Evolutionary conservation across 1,140 invertebrate species (phyloP).

Genomic region (Eumaeus atala): DNA sequence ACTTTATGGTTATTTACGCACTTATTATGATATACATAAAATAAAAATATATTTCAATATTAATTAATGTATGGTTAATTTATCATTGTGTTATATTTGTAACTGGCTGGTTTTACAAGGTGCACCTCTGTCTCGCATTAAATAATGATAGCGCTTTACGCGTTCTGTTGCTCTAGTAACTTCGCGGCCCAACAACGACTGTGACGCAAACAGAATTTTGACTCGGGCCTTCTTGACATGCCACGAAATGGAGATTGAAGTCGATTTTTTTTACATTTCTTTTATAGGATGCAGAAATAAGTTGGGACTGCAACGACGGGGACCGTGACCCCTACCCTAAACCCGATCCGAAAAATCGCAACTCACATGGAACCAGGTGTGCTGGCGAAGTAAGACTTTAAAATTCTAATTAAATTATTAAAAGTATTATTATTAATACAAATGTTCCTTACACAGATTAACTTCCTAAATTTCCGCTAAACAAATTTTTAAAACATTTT

Average conservation of each 20-base stretch:
- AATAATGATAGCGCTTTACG: neutral
- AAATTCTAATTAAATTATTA: neutral
- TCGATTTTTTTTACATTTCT: slow-evolving; percentile 10
- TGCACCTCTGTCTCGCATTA: no score
- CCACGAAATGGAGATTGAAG: neutral
- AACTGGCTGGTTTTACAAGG: no score
- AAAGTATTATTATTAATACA: no score
- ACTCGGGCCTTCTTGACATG: no score
- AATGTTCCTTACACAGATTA: no score
- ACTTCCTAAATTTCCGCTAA: no score
- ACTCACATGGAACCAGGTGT: slow-evolving; percentile 88
- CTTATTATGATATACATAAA: no score
- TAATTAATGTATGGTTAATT: no score
- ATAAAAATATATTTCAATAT: no score
- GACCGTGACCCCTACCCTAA: slow-evolving; percentile 84
- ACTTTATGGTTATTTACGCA: no score
- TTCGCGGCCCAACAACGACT: slow-evolving; percentile 52
- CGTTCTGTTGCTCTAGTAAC: slow-evolving; percentile 38
- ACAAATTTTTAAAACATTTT: no score
- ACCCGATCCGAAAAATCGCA: slow-evolving; percentile 77
- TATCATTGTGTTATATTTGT: no score
- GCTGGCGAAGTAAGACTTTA: slow-evolving; percentile 80
- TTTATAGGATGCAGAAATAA: slow-evolving; percentile 85
- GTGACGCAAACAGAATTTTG: slow-evolving; percentile 13
- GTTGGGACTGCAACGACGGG: slow-evolving; percentile 88